Conservation (phyloP, 2,888 invertebrate species). For the Euzophera pinguis region DNA sequence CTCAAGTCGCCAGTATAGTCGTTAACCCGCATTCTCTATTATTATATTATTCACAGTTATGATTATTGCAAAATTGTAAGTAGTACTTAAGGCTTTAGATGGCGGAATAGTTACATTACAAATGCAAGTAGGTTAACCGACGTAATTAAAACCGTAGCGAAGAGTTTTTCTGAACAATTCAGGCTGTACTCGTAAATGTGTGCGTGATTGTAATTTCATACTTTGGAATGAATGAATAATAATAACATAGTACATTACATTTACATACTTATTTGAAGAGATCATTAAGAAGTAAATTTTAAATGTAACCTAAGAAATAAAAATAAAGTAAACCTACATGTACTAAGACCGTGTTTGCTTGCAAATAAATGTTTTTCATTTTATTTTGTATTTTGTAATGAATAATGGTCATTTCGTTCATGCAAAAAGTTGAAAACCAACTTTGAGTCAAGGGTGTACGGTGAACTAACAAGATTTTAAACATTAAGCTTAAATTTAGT, state of each 20-base stretch:
- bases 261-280: not conserved
- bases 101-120: conserved; percentile 10
- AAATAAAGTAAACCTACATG: no score
- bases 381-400: no score
- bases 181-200: conserved; percentile 13
- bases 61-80: conserved; percentile 5
- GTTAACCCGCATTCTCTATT: no score
- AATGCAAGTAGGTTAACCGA: conserved; percentile 22
- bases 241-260: not conserved
- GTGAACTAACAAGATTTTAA: no score
- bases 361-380: no score
- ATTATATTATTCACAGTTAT: not conserved
- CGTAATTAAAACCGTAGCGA: conserved; percentile 19
- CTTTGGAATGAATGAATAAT: not conserved
- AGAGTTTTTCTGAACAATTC: conserved; percentile 14
- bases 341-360: no score
- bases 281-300: not conserved
- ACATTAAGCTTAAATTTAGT: no score
- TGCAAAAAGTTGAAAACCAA: no score
- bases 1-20: no score
- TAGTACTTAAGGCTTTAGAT: not conserved
- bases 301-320: no score
- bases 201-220: conserved; percentile 12
- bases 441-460: no score
- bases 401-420: no score